Evolutionary conservation across 2,797 vertebrate species (phyloP).

Genomic region (Merluccius polli): DNA sequence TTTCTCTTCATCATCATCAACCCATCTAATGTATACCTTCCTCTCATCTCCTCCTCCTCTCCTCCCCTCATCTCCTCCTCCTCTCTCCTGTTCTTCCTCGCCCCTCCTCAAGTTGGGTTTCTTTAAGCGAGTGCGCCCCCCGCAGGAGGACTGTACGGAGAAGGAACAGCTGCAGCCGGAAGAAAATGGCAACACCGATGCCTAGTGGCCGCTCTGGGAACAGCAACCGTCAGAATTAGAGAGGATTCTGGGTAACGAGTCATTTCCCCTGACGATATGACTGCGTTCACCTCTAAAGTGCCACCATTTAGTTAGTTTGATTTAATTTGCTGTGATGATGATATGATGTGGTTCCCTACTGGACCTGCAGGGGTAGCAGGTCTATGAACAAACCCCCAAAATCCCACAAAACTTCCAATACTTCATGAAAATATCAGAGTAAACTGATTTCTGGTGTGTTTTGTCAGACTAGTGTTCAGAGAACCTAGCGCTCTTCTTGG

Average conservation of each 20-base stretch:
- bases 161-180: slow-evolving; percentile 95
- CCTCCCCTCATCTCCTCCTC: not conserved
- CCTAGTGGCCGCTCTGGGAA: slow-evolving; percentile 64
- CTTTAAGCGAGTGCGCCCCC: slow-evolving; percentile 95
- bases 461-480: not conserved
- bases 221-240: not conserved
- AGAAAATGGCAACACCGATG: slow-evolving; percentile 91
- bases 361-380: not conserved
- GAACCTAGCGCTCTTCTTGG: not conserved
- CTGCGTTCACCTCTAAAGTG: not conserved
- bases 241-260: slow-evolving; percentile 32
- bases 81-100: not conserved
- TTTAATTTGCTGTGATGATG: not conserved
- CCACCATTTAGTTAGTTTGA: not conserved
- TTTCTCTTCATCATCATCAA: not conserved
- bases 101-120: slow-evolving; percentile 82
- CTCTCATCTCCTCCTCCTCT: not conserved
- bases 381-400: not conserved
- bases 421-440: not conserved
- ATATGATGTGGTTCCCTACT: not conserved
- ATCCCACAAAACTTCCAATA: not conserved
- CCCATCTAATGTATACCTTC: not conserved
- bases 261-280: not conserved
- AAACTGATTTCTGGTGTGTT: not conserved
- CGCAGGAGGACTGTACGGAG: slow-evolving; percentile 88